A percentile compares a stretch with the other conserved stretches of the same genome.
phyloP scores from a whole-genome alignment of 2,888 invertebrate genomes.

The Alviniconcha strummeri region DNA sequence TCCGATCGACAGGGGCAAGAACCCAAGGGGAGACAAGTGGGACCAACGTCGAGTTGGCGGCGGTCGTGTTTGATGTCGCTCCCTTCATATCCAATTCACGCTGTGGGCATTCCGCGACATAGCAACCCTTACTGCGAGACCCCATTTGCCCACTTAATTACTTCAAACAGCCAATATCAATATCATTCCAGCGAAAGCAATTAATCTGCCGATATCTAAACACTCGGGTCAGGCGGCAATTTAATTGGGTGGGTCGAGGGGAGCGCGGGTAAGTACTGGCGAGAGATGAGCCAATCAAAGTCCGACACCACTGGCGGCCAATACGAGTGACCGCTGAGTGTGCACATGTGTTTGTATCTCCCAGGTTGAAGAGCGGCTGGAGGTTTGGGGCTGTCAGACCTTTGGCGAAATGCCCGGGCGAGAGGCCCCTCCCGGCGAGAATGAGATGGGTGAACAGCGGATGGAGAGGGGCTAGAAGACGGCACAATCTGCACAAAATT shows the following conservation, averaged over 20 bases:
- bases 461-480: background rate
- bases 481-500: constrained; percentile 25
- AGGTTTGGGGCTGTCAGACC: constrained; percentile 24
- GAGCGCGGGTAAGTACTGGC: constrained; percentile 30
- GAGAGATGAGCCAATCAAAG: constrained; percentile 28
- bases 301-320: background rate
- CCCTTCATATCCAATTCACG: constrained; percentile 23
- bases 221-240: constrained; percentile 25
- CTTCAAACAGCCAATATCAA: constrained; percentile 36
- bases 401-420: constrained; percentile 27
- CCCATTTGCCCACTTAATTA: constrained; percentile 36
- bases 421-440: constrained; percentile 1
- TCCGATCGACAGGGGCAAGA: background rate
- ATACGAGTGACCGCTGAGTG: constrained; percentile 35
- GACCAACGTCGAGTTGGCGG: constrained; percentile 24
- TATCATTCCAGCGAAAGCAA: constrained; percentile 33
- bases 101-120: constrained; percentile 31
- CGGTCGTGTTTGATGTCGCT: constrained; percentile 22
- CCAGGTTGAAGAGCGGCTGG: constrained; percentile 29
- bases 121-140: background rate
- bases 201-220: constrained; percentile 37
- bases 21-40: constrained; percentile 25
- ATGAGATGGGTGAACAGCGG: background rate
- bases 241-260: constrained; percentile 31
- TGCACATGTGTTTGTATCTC: constrained; percentile 37